Base-by-base conservation (phyloP, 2,888 invertebrate species). In the Lepidochitona cinerea region DNA sequence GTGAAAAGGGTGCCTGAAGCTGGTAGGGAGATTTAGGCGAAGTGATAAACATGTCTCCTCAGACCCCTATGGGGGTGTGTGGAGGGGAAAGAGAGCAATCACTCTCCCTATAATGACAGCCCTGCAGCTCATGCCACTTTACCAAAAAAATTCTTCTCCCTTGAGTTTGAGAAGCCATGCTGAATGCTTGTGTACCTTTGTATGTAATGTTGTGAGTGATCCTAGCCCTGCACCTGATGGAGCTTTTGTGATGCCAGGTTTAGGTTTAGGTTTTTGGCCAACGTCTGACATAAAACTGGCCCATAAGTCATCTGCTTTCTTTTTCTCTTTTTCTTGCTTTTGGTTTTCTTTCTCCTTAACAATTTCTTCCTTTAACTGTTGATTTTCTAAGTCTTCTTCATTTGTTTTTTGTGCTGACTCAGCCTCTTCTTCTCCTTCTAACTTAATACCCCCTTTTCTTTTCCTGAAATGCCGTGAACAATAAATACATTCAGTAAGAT, bases 241-340 rank as follows among this genome's bases (percentile, higher is more conserved):
- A 35, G 78, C 78, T 18, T 75, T 37, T 9, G 54, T 59, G 14
- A 77, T 70, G n/a, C 75, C 59, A 14, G 80, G 69, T 72, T 84
- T 87, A 41, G 82, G 77, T 71, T 79, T 78, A 7, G 84, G 81
- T 71, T 75, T 75, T 23, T 75, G 74, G n/a, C 86, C 85, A 26
- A 89, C 88, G 79, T 89, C 90, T n/a, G 88, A 79, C 79, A 89
- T 76, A 79, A 90, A 90, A 75, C 88, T 89, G 6, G 88, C 85
- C 90, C 90, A 90, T 33, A 90, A 76, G 68, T 86, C 84, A 77
- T 90, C 88, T 4, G 87, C 84, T 74, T 81, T 84, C 73, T 88
- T 87, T 79, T 89, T 89, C 70, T 88, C 87, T 52, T 83, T 81
- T 53, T 85, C 85, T 65, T 83, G 83, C 72, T 86, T 87, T 77